Evolutionary conservation across 2,797 vertebrate genomes (phyloP), one percentile per base, ranked within the genome.

Genomic region (Catharus ustulatus): DNA sequence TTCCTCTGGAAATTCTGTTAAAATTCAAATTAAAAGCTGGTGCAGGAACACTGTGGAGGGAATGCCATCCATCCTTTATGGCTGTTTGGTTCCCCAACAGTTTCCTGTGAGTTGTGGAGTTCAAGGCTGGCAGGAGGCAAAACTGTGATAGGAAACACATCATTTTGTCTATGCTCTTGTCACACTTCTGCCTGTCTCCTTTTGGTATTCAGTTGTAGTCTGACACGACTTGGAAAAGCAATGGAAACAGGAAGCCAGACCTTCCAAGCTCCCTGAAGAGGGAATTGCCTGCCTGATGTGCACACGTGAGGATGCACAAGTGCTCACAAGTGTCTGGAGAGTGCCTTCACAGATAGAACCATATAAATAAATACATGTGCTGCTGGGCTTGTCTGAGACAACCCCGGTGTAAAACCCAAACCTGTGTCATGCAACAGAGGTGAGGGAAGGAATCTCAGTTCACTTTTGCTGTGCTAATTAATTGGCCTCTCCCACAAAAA

Each of bases 101-200:
- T 55, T 92, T 55, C 36, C 61, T 82, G 52, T 42, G 32, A 66
- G 40, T 90, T 68, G 36, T 29, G 49, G 49, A 86, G 73, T 40
- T 85, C 74, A 74, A 89, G 83, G 51, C n/a, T 87, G 76, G 49
- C 58, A 91, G 73, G 75, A 95, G 52, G 68, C 75, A 68, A 90
- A 90, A 71, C 38, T 92, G 51, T n/a, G 66, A 91, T 45, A 66
- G 46, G 32, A 92, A 94, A 68, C 13, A 58, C 20, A 20, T 43
- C 63, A n/a, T n/a, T 69, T 82, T 55, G n/a, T 51, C 83, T 87
- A 0, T 9, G 43, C 32, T 69, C 21, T 22, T 61, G 29, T 61
- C 78, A 64, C 58, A 49, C 46, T 69, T 69, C 79, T 82, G 58
- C 42, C 40, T 42, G 49, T 34, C 58, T 58, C 49, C 30, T 58